These are phyloP conservation scores for Cyprinella venusta DNA, from an alignment of 2,797 vertebrate genomes.

Conservation along the genomic window DNA sequence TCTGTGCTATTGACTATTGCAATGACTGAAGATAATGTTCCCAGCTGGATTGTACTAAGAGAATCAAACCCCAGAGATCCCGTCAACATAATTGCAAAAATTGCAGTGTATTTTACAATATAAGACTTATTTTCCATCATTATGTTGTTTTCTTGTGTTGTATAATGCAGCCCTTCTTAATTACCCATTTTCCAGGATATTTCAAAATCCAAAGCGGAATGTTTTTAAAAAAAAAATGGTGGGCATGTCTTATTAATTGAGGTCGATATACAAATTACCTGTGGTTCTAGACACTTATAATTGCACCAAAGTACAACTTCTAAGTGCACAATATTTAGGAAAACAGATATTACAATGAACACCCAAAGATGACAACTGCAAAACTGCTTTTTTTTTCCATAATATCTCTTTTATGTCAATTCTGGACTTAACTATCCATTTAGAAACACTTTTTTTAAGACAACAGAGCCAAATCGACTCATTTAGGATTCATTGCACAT, in stretches of 20 bases:
- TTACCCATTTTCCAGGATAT: constrained; percentile 47
- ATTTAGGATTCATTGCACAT: constrained; percentile 6
- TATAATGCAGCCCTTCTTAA: constrained; percentile 50
- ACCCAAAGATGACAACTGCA: background rate
- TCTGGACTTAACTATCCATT: background rate
- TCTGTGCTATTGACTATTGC: constrained; percentile 58
- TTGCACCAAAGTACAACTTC: background rate
- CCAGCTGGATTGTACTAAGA: constrained; percentile 51
- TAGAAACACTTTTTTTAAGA: background rate
- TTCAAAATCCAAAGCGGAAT: background rate
- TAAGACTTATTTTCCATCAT: constrained; percentile 56
- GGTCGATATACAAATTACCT: constrained; percentile 4
- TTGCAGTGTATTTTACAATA: constrained; percentile 54
- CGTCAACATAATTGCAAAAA: constrained; percentile 52
- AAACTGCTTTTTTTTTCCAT: background rate
- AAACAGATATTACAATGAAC: background rate
- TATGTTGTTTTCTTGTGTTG: constrained; percentile 49
- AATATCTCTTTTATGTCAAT: background rate
- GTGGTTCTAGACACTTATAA: background rate
- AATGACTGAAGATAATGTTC: constrained; percentile 54
- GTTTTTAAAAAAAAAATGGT: background rate
- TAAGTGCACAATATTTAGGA: background rate
- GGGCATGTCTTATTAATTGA: background rate
- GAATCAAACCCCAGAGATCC: constrained; percentile 56
- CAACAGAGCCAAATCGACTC: background rate